Evolutionary conservation across 1,140 invertebrate species (phyloP), one percentile per base, ranked within the genome.

Genomic region (Palaemon carinicauda): DNA sequence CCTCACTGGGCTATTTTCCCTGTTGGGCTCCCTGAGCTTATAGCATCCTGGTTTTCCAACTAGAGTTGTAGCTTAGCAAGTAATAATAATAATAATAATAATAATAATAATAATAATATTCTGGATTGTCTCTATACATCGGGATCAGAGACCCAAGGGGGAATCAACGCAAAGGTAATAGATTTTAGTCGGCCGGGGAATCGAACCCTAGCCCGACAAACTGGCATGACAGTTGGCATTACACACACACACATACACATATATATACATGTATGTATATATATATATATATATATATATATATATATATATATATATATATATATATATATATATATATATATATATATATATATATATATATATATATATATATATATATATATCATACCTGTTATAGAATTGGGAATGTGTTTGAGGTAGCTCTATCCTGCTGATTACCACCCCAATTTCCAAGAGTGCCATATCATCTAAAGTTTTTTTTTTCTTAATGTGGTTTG

Each of bases 251-350:
- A 74, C 27, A 10, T 31, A 74, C 9, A 74, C 3, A 3, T 5
- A 74, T n/a, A 3, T 27, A 74, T 74, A 74, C n/a, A n/a, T n/a
- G n/a, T n/a, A n/a, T 15, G 56, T 80, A 60, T 54, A 80, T 54
- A 80, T 80, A 54, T 54, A 80, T 80, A 60, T 80, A 80, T 56
- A 80, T 80, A 80, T 56, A 80, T 60, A 21, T 56, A 80, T 80
- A 80, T 60, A 56, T 80, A 80, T 80, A 80, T 54, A 80, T 24
- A 80, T 80, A 80, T 56, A 80, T 80, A 80, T 56, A 80, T 80
- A 80, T 56, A 80, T 80, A 80, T 60, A 80, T 80, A 80, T 60
- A 80, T 52, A 29, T 52, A 52, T 29, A 56, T 52, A 52, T 33
- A 80, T 60, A 80, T 65, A 80, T 80, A 60, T 80, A 60, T 60